phyloP scores from a whole-genome alignment of 1,140 invertebrate species.

The Habropoda laboriosa region DNA sequence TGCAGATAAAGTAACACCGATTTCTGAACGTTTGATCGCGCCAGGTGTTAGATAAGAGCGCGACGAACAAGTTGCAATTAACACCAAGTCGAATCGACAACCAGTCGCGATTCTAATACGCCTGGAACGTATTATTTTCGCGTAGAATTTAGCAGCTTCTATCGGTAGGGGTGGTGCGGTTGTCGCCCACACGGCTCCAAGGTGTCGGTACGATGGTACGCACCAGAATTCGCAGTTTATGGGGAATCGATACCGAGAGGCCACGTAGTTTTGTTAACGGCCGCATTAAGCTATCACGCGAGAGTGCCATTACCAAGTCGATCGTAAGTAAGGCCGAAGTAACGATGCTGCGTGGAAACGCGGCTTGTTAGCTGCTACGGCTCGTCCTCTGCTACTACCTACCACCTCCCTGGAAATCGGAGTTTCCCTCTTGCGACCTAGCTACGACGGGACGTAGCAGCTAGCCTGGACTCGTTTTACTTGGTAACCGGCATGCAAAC shows the following conservation, averaged over 20 bases:
- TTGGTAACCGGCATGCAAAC: conserved; percentile 7
- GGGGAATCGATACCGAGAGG: conserved; percentile 74
- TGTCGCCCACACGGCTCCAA: conserved; percentile 32
- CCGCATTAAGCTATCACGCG: conserved; percentile 76
- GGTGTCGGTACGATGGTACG: conserved; percentile 26
- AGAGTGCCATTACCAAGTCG: conserved; percentile 68
- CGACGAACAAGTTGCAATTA: conserved; percentile 38
- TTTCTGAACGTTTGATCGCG: background rate
- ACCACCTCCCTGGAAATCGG: conserved; percentile 7
- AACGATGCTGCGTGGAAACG: conserved; percentile 55
- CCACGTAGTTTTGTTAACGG: conserved; percentile 76
- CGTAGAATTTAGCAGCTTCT: conserved; percentile 14
- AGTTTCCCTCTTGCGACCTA: conserved; percentile 32
- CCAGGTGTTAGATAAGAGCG: conserved; percentile 6
- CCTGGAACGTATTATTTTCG: conserved; percentile 40
- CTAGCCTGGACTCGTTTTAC: conserved; percentile 12
- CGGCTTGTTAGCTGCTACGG: conserved; percentile 22
- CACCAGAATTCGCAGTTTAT: conserved; percentile 71
- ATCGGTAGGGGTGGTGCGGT: background rate
- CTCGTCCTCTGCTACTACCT: too few species aligned
- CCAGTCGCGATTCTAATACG: too few species aligned
- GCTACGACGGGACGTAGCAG: too few species aligned
- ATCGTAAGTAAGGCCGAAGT: conserved; percentile 68
- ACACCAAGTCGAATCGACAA: too few species aligned
- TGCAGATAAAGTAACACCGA: background rate